phyloP scores from a whole-genome alignment of 1,140 invertebrate species.

The Wasmannia auropunctata region DNA sequence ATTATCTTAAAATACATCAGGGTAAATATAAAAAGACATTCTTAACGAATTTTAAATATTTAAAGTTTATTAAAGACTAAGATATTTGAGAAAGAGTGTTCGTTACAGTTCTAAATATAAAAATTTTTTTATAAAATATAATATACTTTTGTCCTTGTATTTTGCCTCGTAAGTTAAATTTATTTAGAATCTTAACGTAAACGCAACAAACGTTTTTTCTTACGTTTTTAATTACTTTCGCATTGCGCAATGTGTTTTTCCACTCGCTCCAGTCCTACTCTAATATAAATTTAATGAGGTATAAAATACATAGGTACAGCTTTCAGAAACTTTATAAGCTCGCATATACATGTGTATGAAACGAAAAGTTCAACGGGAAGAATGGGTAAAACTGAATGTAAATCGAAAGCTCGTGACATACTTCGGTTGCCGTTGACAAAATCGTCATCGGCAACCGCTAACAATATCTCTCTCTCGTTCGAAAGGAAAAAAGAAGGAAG shows the following conservation, averaged over 20 bases:
- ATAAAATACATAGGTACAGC: not conserved
- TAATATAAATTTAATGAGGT: constrained; percentile 41
- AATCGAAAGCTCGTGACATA: not conserved
- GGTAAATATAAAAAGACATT: not conserved
- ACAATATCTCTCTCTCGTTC: not conserved
- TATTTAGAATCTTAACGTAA: not conserved
- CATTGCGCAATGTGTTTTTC: constrained; percentile 9
- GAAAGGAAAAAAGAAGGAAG: constrained; percentile 44
- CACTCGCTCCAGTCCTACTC: not conserved
- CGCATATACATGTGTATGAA: not conserved
- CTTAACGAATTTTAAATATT: not conserved
- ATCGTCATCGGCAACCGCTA: not conserved
- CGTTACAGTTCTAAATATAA: not conserved
- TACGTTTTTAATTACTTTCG: constrained; percentile 7
- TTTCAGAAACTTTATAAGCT: not conserved
- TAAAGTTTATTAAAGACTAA: not conserved
- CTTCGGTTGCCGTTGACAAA: not conserved
- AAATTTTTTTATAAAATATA: not conserved
- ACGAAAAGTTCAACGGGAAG: not conserved
- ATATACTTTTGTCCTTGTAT: not conserved
- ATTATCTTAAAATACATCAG: not conserved
- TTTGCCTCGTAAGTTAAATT: not conserved
- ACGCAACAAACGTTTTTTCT: not conserved
- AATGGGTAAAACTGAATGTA: not conserved
- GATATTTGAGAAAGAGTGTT: not conserved